Percentiles rank a stretch among this genome's conserved stretches.
Evolutionary conservation across 2,113 vertebrate species (phyloP).

Genomic region (Trematocara stigmaticum): DNA sequence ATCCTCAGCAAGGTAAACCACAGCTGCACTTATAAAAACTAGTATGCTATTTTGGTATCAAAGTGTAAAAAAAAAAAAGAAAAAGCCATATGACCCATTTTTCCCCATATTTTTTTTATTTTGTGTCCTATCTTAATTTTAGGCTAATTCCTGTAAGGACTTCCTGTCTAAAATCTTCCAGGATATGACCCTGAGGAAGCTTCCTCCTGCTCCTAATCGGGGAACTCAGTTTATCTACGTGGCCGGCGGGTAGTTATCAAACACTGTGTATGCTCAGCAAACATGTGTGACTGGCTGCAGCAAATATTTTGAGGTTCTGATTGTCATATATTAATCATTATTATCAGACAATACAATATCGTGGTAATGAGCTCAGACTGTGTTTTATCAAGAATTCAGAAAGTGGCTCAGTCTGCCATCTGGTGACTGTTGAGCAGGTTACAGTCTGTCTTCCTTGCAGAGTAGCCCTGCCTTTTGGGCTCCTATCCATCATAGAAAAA

Average conservation of each 20-base stretch:
- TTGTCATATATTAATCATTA: background rate
- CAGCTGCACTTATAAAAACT: background rate
- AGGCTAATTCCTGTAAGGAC: slow-evolving; percentile 78
- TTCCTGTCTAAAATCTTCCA: slow-evolving; percentile 82
- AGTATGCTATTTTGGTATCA: background rate
- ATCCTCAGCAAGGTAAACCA: slow-evolving; percentile 74
- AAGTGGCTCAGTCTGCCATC: slow-evolving; percentile 1
- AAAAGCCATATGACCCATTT: background rate
- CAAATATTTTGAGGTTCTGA: background rate
- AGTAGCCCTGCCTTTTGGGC: background rate
- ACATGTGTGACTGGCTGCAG: background rate
- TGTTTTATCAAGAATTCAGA: background rate
- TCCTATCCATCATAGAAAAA: background rate
- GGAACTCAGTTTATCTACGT: slow-evolving; percentile 79
- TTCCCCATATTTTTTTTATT: background rate
- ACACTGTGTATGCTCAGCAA: background rate
- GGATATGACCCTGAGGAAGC: slow-evolving; percentile 77
- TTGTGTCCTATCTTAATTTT: background rate
- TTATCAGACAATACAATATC: background rate
- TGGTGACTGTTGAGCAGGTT: background rate
- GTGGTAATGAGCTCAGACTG: background rate
- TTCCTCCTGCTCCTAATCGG: slow-evolving; percentile 67
- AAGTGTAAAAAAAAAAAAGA: background rate
- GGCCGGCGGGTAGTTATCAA: slow-evolving; percentile 65
- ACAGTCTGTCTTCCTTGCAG: background rate